phyloP scores from a whole-genome alignment of 2,888 invertebrate genomes.

The Allolobophora icterica region DNA sequence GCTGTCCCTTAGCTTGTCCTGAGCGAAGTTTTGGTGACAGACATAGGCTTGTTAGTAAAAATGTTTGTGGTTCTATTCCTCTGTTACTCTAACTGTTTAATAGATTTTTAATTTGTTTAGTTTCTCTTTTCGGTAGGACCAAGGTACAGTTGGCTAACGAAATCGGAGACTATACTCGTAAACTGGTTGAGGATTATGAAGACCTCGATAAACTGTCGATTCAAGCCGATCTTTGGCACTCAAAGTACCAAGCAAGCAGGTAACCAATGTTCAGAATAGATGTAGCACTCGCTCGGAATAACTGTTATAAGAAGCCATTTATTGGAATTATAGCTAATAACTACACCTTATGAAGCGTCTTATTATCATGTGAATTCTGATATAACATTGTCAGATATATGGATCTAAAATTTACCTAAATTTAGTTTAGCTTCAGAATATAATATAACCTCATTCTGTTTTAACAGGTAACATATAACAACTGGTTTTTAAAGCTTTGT shows the following conservation, averaged over 20 bases:
- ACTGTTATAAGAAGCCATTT: background rate
- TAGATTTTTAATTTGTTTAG: background rate
- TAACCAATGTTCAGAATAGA: conserved; percentile 57
- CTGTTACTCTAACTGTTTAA: too few relatives aligned
- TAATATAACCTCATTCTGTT: too few relatives aligned
- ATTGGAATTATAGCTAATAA: background rate
- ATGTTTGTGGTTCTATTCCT: too few relatives aligned
- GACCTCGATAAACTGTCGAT: conserved; percentile 91
- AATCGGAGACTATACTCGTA: conserved; percentile 81
- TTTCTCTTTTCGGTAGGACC: conserved; percentile 68
- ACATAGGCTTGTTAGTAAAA: too few relatives aligned
- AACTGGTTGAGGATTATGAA: conserved; percentile 78
- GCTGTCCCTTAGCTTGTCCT: too few relatives aligned
- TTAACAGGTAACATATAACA: too few relatives aligned
- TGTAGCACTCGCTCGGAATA: background rate
- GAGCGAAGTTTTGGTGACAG: too few relatives aligned
- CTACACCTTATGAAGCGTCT: background rate
- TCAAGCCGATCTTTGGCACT: conserved; percentile 94
- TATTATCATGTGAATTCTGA: too few relatives aligned
- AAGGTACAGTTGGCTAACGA: conserved; percentile 86
- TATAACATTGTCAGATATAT: too few relatives aligned
- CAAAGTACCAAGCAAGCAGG: conserved; percentile 89
- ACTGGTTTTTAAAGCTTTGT: too few relatives aligned
- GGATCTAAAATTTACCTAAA: too few relatives aligned
- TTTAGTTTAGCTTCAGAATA: too few relatives aligned